phyloP scores from a whole-genome alignment of 2,797 vertebrate species.

The Microctenopoma steveboyesi region DNA sequence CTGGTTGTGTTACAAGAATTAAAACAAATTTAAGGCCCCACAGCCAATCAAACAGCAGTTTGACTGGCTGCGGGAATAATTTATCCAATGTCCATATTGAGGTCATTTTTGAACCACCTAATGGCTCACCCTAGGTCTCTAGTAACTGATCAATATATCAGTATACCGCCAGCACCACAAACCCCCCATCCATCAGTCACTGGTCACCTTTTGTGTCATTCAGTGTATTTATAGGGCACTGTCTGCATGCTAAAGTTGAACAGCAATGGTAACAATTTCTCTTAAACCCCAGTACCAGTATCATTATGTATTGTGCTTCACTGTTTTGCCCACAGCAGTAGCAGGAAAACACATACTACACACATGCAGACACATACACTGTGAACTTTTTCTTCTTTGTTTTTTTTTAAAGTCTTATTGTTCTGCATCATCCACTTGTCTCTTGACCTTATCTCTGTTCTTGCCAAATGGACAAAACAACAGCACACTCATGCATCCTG shows the following conservation, averaged over 20 bases:
- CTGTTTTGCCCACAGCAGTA: not conserved
- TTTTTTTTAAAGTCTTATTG: conserved; percentile 37
- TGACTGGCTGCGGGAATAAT: conserved; percentile 28
- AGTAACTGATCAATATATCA: conserved; percentile 81
- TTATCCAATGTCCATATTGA: conserved; percentile 57
- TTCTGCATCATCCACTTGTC: conserved; percentile 46
- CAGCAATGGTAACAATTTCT: conserved; percentile 16
- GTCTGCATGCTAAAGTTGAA: conserved; percentile 41
- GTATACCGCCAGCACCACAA: conserved; percentile 67
- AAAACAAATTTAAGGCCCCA: conserved; percentile 1
- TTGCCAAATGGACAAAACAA: conserved; percentile 64
- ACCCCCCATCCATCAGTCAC: conserved; percentile 71
- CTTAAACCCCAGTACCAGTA: not conserved
- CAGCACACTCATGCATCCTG: conserved; percentile 57
- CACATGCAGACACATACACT: not conserved
- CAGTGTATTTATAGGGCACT: conserved; percentile 30
- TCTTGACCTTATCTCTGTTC: conserved; percentile 60
- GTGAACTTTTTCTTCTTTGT: conserved; percentile 22
- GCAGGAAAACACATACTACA: not conserved
- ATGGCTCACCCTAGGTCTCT: conserved; percentile 56
- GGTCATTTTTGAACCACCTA: conserved; percentile 68
- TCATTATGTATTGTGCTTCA: not conserved
- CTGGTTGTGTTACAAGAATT: too few relatives aligned
- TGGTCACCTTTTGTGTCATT: conserved; percentile 57
- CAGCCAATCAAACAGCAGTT: conserved; percentile 4